These are phyloP conservation scores for Cynopterus sphinx DNA, from an alignment of 2,797 vertebrate species.

Conservation along the genomic window DNA sequence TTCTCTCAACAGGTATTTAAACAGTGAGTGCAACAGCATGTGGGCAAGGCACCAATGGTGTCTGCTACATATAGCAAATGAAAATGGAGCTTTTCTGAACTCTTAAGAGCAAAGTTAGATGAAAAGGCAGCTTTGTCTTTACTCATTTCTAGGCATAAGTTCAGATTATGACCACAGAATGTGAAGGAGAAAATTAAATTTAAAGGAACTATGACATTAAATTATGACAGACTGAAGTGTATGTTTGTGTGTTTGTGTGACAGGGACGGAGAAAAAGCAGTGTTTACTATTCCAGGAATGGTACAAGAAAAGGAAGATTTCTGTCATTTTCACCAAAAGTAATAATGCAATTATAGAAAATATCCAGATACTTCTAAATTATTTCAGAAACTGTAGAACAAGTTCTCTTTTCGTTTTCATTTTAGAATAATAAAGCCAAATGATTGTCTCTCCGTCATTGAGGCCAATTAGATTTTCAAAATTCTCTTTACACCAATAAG, in stretches of 20 bases:
- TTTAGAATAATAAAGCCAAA: constrained; percentile 56
- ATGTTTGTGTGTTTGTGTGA: not conserved
- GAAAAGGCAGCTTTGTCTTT: constrained; percentile 35
- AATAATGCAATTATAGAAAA: constrained; percentile 48
- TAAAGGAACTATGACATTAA: constrained; percentile 1
- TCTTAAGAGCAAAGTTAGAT: not conserved
- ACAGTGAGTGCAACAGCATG: not conserved
- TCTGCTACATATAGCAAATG: not conserved
- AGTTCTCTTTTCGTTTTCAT: constrained; percentile 27
- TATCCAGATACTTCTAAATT: constrained; percentile 58
- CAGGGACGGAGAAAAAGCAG: not conserved
- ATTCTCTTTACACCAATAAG: constrained; percentile 69
- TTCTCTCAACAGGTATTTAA: not conserved
- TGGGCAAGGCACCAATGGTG: not conserved
- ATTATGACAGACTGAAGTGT: not conserved
- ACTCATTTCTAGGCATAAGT: not conserved
- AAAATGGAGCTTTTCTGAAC: not conserved
- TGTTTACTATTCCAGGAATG: constrained; percentile 2
- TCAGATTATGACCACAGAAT: not conserved
- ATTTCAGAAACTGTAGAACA: constrained; percentile 27
- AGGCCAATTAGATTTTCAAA: constrained; percentile 67
- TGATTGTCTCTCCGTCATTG: constrained; percentile 43
- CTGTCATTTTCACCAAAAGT: constrained; percentile 55
- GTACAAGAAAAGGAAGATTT: constrained; percentile 58
- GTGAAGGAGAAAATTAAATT: not conserved